phyloP scores from a whole-genome alignment of 2,888 invertebrate species.

The Cheilosia vernalis region DNA sequence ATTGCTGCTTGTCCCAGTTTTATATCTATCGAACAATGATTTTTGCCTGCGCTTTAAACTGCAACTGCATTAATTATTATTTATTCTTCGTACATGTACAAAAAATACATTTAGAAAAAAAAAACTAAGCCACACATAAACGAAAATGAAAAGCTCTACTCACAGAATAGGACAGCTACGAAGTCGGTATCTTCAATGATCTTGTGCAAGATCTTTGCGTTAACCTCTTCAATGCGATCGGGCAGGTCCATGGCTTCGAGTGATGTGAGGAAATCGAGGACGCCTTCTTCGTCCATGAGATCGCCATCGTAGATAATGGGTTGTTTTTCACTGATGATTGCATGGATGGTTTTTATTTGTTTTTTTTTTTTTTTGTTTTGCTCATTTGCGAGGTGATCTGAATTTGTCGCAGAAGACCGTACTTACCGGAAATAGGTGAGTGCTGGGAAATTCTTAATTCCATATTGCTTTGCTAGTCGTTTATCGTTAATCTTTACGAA shows the following conservation, averaged over 20 bases:
- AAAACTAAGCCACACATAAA: constrained; percentile 42
- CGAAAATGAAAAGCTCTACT: constrained; percentile 84
- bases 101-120: constrained; percentile 36
- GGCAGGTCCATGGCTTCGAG: constrained; percentile 97
- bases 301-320: constrained; percentile 98
- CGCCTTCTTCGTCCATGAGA: constrained; percentile 97
- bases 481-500: constrained; percentile 98
- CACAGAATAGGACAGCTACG: constrained; percentile 96
- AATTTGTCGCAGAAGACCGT: background rate
- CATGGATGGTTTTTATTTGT: background rate
- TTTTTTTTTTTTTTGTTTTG: constrained; percentile 5
- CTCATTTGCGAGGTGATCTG: background rate
- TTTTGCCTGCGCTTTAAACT: constrained; percentile 77
- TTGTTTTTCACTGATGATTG: constrained; percentile 90
- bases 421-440: constrained; percentile 93
- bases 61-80: constrained; percentile 81
- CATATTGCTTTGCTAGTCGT: constrained; percentile 97
- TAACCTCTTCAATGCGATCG: constrained; percentile 97
- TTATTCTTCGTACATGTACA: constrained; percentile 51
- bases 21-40: constrained; percentile 34
- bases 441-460: constrained; percentile 97
- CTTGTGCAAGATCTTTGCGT: constrained; percentile 93
- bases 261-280: constrained; percentile 96
- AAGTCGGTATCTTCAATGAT: constrained; percentile 96
- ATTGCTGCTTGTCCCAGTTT: constrained; percentile 21